Base-by-base conservation (phyloP, 2,888 invertebrate genomes). In the Temnothorax rugatulus region DNA sequence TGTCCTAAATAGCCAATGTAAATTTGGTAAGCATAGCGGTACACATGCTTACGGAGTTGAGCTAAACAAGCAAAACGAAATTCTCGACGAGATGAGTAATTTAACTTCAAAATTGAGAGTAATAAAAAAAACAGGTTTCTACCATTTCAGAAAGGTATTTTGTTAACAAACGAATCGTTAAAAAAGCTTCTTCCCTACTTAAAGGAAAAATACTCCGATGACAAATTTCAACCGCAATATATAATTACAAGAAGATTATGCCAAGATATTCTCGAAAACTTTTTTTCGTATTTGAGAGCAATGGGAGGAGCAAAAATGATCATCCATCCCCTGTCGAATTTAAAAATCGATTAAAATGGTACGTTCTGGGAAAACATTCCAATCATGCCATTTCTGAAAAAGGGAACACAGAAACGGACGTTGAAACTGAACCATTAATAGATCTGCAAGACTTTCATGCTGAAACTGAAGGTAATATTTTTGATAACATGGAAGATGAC, bases 111-210 rank as follows among this genome's bases (percentile, higher is more conserved):
- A 57, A 11, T 21, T 57, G 25, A n/a, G 25, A 21, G 57, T 57
- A 15, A 25, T 11, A 4, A 57, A 57, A 11, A 21, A 57, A 25
- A 5, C 34, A 21, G 3, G 13, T 25, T 57, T 57, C n/a, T 57
- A 25, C 57, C n/a, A 57, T 57, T 57, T 57, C 57, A 57, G 11
- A 57, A 57, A 57, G 57, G 57, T 21, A 57, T 57, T 25, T 25
- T 57, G 25, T 11, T 57, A 21, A 21, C 21, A n/a, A 57, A 57
- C 11, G 2, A 13, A 1, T 57, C 57, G 13, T 21, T 57, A 11
- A 57, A 57, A 11, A 4, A 13, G 0, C 5, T 57, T 11, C 21
- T 57, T 2, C 57, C 9, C 9, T 57, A 57, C 11, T 3, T 57
- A 21, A n/a, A 57, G 11, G 57, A 57, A 11, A 57, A 57, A 4